These are phyloP conservation scores for Saturnia japonica DNA, from an alignment of 2,888 invertebrate genomes.

Conservation along the genomic window DNA sequence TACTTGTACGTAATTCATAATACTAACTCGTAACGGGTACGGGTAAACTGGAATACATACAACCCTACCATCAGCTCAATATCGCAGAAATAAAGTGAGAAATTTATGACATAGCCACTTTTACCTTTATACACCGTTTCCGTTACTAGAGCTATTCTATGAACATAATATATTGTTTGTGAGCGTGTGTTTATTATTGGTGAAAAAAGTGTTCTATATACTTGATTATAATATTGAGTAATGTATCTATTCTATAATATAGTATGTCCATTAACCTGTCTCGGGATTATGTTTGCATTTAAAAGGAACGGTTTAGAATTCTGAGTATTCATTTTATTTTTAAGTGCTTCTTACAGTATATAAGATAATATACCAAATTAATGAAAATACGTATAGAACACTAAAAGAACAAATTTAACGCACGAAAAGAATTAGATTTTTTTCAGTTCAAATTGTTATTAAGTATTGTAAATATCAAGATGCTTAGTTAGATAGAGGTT, in stretches of 20 bases:
- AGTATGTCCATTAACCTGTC: conserved; percentile 1
- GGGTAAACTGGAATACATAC: conserved; percentile 30
- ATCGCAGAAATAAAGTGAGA: conserved; percentile 7
- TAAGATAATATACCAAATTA: background rate
- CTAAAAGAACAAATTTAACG: background rate
- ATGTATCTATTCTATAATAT: background rate
- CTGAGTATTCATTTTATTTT: background rate
- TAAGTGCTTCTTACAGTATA: background rate
- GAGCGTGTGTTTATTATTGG: background rate
- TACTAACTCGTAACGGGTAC: conserved; percentile 43
- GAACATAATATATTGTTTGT: background rate
- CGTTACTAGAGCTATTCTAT: background rate
- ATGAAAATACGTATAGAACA: background rate
- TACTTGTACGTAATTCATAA: conserved; percentile 50
- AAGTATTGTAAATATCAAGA: too few species aligned
- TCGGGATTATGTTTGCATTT: background rate
- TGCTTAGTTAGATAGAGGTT: too few species aligned
- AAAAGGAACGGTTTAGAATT: too few species aligned
- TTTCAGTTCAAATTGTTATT: too few species aligned
- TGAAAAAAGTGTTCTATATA: background rate
- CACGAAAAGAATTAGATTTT: background rate
- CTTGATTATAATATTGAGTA: background rate
- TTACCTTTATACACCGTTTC: conserved; percentile 5
- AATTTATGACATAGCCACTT: conserved; percentile 5
- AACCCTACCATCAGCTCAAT: conserved; percentile 33